phyloP scores from a whole-genome alignment of 2,888 invertebrate genomes.

The Zonitis immaculata region DNA sequence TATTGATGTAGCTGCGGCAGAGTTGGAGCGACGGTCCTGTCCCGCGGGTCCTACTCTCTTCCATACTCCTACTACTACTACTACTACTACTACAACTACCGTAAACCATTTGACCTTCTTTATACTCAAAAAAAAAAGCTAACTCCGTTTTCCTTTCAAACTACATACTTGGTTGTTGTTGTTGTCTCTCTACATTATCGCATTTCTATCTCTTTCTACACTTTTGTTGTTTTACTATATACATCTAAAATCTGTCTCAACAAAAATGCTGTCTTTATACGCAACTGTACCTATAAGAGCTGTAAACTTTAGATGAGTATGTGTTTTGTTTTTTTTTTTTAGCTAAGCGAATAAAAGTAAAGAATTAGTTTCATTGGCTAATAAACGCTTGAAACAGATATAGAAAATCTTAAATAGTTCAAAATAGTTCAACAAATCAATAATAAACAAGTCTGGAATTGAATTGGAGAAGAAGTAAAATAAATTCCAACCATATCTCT shows the following conservation, averaged over 20 bases:
- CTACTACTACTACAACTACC: neutral
- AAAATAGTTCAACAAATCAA: constrained; percentile 16
- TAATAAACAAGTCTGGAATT: constrained; percentile 3
- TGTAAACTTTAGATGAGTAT: constrained; percentile 23
- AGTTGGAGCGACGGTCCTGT: constrained; percentile 5
- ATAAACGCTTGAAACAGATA: constrained; percentile 22
- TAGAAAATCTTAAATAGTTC: constrained; percentile 2
- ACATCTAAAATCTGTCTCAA: too few species aligned
- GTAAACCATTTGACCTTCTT: constrained; percentile 7
- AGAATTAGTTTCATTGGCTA: constrained; percentile 20
- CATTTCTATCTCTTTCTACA: neutral
- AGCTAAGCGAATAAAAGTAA: constrained; percentile 11
- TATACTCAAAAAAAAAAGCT: neutral
- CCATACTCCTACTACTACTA: neutral
- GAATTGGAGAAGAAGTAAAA: too few species aligned
- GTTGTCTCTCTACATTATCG: too few species aligned
- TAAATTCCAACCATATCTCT: too few species aligned
- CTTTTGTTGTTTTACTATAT: constrained; percentile 13
- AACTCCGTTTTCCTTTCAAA: too few species aligned
- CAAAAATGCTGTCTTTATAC: constrained; percentile 19
- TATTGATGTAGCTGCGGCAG: constrained; percentile 16
- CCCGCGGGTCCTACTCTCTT: constrained; percentile 14
- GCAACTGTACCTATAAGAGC: constrained; percentile 22
- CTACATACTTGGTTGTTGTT: too few species aligned
- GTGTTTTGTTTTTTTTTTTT: too few species aligned